Conservation (phyloP, 1,140 invertebrate species). For the Drosophila quadrilineata region DNA sequence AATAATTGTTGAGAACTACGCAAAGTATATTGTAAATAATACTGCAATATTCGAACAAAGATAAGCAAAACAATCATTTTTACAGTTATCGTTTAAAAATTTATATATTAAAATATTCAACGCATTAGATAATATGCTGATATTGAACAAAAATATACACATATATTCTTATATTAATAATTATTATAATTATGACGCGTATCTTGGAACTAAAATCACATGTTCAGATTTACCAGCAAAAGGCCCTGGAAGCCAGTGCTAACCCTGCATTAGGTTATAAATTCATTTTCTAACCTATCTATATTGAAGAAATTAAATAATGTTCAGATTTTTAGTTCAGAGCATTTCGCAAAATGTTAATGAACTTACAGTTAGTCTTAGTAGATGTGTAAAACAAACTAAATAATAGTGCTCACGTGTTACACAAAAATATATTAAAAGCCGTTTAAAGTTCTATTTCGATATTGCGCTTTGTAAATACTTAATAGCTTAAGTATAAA, state of each 20-base stretch:
- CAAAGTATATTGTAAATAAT: slow-evolving; percentile 64
- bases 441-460: slow-evolving; percentile 69
- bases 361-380: slow-evolving; percentile 25
- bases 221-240: no score
- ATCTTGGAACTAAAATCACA: no score
- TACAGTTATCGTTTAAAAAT: background rate
- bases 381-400: background rate
- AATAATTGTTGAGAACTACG: slow-evolving; percentile 31
- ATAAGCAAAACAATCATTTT: no score
- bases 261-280: no score
- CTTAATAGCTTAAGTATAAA: slow-evolving; percentile 77
- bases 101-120: slow-evolving; percentile 14
- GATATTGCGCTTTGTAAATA: slow-evolving; percentile 77
- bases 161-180: no score
- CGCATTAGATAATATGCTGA: slow-evolving; percentile 3
- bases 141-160: no score
- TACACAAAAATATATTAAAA: slow-evolving; percentile 49
- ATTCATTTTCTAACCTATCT: no score
- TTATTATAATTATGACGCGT: no score
- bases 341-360: no score
- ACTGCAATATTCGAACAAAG: no score
- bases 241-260: no score
- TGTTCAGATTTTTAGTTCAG: no score
- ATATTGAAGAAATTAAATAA: background rate
- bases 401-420: slow-evolving; percentile 18